Evolutionary conservation across 1,140 invertebrate genomes (phyloP).

Genomic region (Nasonia vitripennis): DNA sequence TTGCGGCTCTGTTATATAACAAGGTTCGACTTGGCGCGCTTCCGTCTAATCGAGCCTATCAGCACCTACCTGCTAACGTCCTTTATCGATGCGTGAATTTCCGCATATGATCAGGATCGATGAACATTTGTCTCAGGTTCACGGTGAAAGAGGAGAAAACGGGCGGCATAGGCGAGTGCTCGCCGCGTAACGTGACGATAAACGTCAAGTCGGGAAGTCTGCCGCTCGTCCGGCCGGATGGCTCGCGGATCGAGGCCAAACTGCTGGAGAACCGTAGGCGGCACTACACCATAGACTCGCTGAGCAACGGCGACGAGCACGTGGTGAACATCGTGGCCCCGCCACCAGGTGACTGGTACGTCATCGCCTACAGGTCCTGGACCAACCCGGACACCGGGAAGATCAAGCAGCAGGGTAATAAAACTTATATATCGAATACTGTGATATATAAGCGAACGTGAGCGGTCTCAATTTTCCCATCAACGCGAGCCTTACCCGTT

Average conservation of each 20-base stretch:
- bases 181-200: conserved; percentile 77
- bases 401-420: conserved; percentile 84
- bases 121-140: conserved; percentile 61
- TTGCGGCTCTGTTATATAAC: too few relatives aligned
- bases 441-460: too few relatives aligned
- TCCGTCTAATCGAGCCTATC: too few relatives aligned
- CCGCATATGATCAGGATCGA: too few relatives aligned
- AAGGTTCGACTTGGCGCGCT: too few relatives aligned
- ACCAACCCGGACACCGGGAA: conserved; percentile 81
- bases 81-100: too few relatives aligned
- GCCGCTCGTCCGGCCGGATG: conserved; percentile 86
- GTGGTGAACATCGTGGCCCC: conserved; percentile 79
- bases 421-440: too few relatives aligned
- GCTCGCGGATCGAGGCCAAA: conserved; percentile 80
- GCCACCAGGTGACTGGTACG: conserved; percentile 86
- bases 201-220: conserved; percentile 84
- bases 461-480: too few relatives aligned
- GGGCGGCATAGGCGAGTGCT: conserved; percentile 73
- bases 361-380: conserved; percentile 84
- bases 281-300: conserved; percentile 70
- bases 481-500: background rate
- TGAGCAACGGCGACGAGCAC: conserved; percentile 74
- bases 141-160: conserved; percentile 68
- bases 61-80: too few relatives aligned
- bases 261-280: conserved; percentile 76